Evolutionary conservation across 2,888 invertebrate genomes (phyloP).

Genomic region (Tillus elongatus): DNA sequence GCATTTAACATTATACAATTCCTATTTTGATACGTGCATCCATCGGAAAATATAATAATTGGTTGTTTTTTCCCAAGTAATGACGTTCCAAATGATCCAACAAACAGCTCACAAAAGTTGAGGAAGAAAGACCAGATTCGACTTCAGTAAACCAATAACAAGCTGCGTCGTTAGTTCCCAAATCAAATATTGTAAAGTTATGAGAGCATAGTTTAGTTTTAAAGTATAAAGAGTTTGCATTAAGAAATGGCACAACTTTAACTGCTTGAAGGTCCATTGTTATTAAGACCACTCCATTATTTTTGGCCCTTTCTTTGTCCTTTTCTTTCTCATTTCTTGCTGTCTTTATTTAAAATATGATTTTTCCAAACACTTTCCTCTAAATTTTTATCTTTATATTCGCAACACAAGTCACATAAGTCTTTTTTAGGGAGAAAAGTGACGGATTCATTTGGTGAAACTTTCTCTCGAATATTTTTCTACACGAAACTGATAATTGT

Average conservation of each 20-base stretch:
- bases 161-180: slow-evolving; percentile 4
- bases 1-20: slow-evolving; percentile 20
- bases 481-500: too few relatives aligned
- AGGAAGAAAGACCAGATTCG: not conserved
- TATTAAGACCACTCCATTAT: slow-evolving; percentile 1
- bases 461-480: too few relatives aligned
- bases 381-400: slow-evolving; percentile 1
- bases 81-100: slow-evolving; percentile 3
- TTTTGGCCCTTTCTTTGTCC: not conserved
- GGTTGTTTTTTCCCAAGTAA: slow-evolving; percentile 2
- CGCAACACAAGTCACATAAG: slow-evolving; percentile 3
- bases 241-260: not conserved
- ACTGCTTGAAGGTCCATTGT: slow-evolving; percentile 2
- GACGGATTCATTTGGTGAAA: too few relatives aligned
- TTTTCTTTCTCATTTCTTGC: slow-evolving; percentile 2
- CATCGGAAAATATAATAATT: slow-evolving; percentile 20
- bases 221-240: not conserved
- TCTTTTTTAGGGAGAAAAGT: slow-evolving; percentile 1
- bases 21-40: slow-evolving; percentile 22
- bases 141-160: slow-evolving; percentile 3
- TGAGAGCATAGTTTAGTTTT: slow-evolving; percentile 1
- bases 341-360: slow-evolving; percentile 1
- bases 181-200: not conserved
- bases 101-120: not conserved
- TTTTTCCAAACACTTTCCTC: slow-evolving; percentile 2